Evolutionary conservation across 2,888 invertebrate species (phyloP).

Genomic region (Norana najaformis): DNA sequence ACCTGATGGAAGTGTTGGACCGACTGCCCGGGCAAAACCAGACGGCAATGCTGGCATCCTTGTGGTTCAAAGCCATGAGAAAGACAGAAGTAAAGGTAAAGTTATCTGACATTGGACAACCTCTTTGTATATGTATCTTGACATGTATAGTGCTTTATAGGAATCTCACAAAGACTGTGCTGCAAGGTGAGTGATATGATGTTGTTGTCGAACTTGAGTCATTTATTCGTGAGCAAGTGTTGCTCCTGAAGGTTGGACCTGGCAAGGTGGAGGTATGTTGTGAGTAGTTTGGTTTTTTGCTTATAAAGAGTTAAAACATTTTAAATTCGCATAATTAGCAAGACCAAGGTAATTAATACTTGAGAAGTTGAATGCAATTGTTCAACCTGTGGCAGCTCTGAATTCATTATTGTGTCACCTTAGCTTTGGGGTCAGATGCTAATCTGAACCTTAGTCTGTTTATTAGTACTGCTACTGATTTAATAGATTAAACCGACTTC

Average conservation of each 20-base stretch:
- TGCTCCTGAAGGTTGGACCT: not conserved
- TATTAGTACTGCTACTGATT: not conserved
- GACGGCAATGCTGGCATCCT: not conserved
- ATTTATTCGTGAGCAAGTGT: not conserved
- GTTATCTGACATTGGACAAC: not conserved
- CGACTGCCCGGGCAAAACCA: not conserved
- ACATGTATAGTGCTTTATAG: not conserved
- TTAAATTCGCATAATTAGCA: not conserved
- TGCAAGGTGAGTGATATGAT: not conserved
- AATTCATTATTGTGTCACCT: not conserved
- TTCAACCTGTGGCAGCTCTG: not conserved
- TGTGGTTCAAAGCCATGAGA: not conserved
- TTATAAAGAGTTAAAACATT: not conserved
- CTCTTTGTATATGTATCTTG: not conserved
- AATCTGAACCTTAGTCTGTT: not conserved
- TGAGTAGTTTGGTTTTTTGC: not conserved
- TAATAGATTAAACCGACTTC: not conserved
- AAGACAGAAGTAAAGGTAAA: conserved; percentile 13
- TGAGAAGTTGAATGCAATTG: not conserved
- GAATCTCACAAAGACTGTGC: too few species aligned
- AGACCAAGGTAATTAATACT: not conserved
- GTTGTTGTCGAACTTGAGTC: not conserved
- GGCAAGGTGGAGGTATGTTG: not conserved
- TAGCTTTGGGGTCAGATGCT: not conserved
- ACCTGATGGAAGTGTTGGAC: not conserved